Evolutionary conservation across 2,113 vertebrate genomes (phyloP).

Genomic region (Istiophorus platypterus): DNA sequence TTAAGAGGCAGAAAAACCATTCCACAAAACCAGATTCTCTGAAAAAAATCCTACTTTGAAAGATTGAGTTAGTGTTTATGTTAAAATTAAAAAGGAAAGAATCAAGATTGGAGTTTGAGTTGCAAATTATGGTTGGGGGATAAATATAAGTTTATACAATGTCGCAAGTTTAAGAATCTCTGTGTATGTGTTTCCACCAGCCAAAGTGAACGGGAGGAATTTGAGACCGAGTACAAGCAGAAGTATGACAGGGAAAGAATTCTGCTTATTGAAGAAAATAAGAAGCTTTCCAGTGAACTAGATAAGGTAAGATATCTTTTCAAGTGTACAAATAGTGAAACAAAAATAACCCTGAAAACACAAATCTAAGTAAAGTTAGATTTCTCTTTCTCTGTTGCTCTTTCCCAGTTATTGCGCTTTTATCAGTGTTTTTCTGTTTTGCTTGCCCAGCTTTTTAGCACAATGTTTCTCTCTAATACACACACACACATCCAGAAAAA

Average conservation of each 20-base stretch:
- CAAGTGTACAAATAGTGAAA: background rate
- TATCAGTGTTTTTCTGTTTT: background rate
- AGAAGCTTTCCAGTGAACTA: constrained; percentile 93
- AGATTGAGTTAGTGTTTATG: background rate
- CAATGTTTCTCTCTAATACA: constrained; percentile 8
- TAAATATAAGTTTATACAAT: constrained; percentile 13
- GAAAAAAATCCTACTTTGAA: constrained; percentile 1
- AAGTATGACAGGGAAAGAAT: constrained; percentile 94
- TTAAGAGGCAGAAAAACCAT: background rate
- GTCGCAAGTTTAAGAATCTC: constrained; percentile 21
- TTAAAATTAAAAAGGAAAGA: constrained; percentile 8
- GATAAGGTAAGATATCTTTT: constrained; percentile 85
- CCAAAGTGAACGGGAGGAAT: constrained; percentile 95
- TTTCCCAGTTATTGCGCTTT: background rate
- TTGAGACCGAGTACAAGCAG: constrained; percentile 93
- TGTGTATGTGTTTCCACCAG: constrained; percentile 77
- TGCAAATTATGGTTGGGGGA: constrained; percentile 1
- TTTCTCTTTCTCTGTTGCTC: background rate
- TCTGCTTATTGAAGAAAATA: constrained; percentile 93
- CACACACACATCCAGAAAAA: background rate
- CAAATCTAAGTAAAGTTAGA: background rate
- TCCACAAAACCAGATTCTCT: background rate
- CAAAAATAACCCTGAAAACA: background rate
- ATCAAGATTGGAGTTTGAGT: constrained; percentile 13
- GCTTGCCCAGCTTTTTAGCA: constrained; percentile 2